Base-by-base conservation (phyloP, 2,797 vertebrate species). In the Odontamblyopus rebecca region DNA sequence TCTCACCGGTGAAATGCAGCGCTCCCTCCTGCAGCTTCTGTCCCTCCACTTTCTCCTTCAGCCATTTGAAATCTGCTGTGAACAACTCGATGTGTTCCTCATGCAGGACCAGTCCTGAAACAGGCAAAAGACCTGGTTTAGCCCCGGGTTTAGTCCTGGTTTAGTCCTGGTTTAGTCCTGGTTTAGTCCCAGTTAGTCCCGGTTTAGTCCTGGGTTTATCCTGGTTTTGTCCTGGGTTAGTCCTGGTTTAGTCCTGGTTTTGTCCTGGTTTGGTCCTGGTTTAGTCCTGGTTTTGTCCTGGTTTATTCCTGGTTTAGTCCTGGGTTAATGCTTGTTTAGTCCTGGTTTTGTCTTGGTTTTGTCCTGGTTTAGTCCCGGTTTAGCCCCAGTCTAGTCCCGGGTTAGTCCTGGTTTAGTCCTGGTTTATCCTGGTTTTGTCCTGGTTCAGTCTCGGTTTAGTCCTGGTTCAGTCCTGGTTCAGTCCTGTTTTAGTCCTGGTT, bases 21-120 rank as follows among this genome's bases (percentile, higher is more conserved):
- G 87, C 93, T n/a, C 96, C 97, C 75, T 97, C 94, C 74, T 94
- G 89, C 64, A 98, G 91, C 4, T 88, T 86, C 83, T 96, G 97
- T 0, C 95, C 96, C 29, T 86, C 48, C 4, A 97, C 91, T 71
- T 95, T 95, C 75, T 86, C 96, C 88, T 96, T 96, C 82, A 99
- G 92, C 71, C 90, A 92, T 73, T 94, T 96, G 85, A 91, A 99
- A 41, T 97, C 95, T 12, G 95, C 96, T 54, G 95, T 93, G 67
- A 97, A 77, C 75, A 99, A 94, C 84, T 97, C 97, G 12, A 98
- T 95, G 73, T 99, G 96, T 72, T 98, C 97, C 78, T 96, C 97
- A 0, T 99, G 97, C 6, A 99, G 93, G 77, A 95, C 66, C 87
- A 95, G 87, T 66, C 85, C 96, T 97, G 85, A 6, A 60, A 76